These are phyloP conservation scores for Pollimyrus isidori DNA, from an alignment of 2,113 vertebrate genomes.

Conservation along the genomic window DNA sequence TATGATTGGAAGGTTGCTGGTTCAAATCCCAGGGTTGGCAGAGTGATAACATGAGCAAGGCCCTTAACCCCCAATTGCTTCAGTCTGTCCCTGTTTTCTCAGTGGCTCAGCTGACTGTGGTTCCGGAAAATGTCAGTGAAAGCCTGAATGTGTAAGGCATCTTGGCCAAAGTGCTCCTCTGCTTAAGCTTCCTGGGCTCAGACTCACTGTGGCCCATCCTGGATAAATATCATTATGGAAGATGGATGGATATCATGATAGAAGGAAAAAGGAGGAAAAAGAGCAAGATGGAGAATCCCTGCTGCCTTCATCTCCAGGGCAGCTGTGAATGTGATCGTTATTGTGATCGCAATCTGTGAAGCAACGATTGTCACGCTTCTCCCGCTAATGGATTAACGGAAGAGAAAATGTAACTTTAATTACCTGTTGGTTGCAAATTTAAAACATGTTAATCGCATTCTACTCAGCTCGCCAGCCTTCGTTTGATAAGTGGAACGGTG, in stretches of 20 bases:
- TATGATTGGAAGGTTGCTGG: background rate
- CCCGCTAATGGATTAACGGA: background rate
- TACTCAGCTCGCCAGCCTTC: background rate
- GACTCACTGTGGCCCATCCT: background rate
- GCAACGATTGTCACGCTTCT: background rate
- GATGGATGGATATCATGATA: background rate
- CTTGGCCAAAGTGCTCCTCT: background rate
- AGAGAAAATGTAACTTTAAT: slow-evolving; percentile 11
- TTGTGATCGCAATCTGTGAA: background rate
- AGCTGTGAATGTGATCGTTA: background rate
- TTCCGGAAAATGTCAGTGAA: background rate
- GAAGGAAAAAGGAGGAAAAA: background rate
- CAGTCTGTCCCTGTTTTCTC: background rate
- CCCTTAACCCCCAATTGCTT: background rate
- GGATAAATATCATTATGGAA: background rate
- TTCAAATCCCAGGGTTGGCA: background rate
- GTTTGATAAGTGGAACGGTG: background rate
- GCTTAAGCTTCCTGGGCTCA: background rate
- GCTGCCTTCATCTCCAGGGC: background rate
- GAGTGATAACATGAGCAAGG: background rate
- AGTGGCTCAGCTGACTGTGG: background rate
- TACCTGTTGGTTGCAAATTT: slow-evolving; percentile 17
- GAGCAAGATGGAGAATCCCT: background rate
- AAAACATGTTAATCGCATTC: background rate
- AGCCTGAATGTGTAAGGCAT: background rate